A percentile compares a stretch with the other conserved stretches of the same genome.
phyloP scores from a whole-genome alignment of 2,888 invertebrate species.

The Blastobasis lacticolella region DNA sequence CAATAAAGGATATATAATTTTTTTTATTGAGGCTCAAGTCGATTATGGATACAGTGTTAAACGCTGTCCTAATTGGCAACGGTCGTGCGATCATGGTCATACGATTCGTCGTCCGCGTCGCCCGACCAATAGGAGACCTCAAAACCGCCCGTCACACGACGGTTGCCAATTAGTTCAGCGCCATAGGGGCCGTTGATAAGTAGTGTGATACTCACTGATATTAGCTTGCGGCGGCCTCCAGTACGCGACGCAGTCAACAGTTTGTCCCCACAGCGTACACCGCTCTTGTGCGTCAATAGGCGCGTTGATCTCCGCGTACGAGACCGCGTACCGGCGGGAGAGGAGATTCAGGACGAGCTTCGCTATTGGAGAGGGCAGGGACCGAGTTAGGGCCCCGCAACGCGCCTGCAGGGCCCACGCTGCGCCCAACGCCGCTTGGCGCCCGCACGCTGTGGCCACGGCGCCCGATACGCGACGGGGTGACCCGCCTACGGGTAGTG shows the following conservation, averaged over 20 bases:
- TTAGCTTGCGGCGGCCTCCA: slow-evolving; percentile 86
- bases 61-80: too few relatives aligned
- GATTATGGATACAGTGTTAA: too few relatives aligned
- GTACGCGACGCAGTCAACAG: slow-evolving; percentile 76
- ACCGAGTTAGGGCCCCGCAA: slow-evolving; percentile 75
- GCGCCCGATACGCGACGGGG: slow-evolving; percentile 51
- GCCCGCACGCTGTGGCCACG: slow-evolving; percentile 43
- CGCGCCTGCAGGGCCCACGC: slow-evolving; percentile 66
- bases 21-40: too few relatives aligned
- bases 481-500: slow-evolving; percentile 72
- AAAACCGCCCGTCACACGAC: too few relatives aligned
- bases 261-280: slow-evolving; percentile 78
- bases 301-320: slow-evolving; percentile 75
- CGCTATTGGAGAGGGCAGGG: slow-evolving; percentile 73
- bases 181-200: too few relatives aligned
- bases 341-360: slow-evolving; percentile 75
- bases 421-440: slow-evolving; percentile 68
- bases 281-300: slow-evolving; percentile 49
- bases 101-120: too few relatives aligned
- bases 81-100: too few relatives aligned
- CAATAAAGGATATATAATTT: too few relatives aligned
- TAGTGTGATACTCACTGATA: slow-evolving; percentile 73
- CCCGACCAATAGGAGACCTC: too few relatives aligned
- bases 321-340: slow-evolving; percentile 79
- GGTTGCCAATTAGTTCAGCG: too few relatives aligned